Conservation (phyloP, 2,797 vertebrate genomes). For the Macropodus opercularis region DNA sequence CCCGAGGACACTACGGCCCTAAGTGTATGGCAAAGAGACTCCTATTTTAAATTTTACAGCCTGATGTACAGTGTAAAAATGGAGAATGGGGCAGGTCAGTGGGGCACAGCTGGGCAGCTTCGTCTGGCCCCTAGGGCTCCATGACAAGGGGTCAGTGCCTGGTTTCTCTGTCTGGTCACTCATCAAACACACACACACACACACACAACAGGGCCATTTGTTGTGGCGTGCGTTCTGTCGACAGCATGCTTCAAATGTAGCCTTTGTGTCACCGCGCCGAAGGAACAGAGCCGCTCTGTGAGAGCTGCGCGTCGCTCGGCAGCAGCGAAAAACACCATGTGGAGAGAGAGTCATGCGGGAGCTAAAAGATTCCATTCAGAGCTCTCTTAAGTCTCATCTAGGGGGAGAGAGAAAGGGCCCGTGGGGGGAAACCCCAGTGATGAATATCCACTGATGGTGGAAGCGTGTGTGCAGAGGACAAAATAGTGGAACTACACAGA, state of each 20-base stretch:
- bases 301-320: slow-evolving; percentile 67
- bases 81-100: slow-evolving; percentile 45
- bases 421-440: slow-evolving; percentile 48
- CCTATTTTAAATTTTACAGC: slow-evolving; percentile 64
- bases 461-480: slow-evolving; percentile 70
- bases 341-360: slow-evolving; percentile 75
- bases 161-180: slow-evolving; percentile 83
- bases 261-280: slow-evolving; percentile 82
- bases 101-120: slow-evolving; percentile 82
- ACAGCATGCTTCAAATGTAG: slow-evolving; percentile 84
- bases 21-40: slow-evolving; percentile 58
- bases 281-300: slow-evolving; percentile 85
- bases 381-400: slow-evolving; percentile 69
- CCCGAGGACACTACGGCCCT: slow-evolving; percentile 51
- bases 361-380: slow-evolving; percentile 82
- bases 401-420: slow-evolving; percentile 34
- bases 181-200: slow-evolving; percentile 57
- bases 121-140: slow-evolving; percentile 76
- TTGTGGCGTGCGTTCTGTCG: slow-evolving; percentile 78
- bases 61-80: slow-evolving; percentile 58
- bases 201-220: slow-evolving; percentile 85
- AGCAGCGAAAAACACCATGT: slow-evolving; percentile 76
- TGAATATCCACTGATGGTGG: slow-evolving; percentile 73
- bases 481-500: slow-evolving; percentile 73
- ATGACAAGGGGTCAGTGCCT: slow-evolving; percentile 75